A percentile compares a stretch with the other conserved stretches of the same genome.
Evolutionary conservation across 2,797 vertebrate species (phyloP).

Genomic region (Anabas testudineus): DNA sequence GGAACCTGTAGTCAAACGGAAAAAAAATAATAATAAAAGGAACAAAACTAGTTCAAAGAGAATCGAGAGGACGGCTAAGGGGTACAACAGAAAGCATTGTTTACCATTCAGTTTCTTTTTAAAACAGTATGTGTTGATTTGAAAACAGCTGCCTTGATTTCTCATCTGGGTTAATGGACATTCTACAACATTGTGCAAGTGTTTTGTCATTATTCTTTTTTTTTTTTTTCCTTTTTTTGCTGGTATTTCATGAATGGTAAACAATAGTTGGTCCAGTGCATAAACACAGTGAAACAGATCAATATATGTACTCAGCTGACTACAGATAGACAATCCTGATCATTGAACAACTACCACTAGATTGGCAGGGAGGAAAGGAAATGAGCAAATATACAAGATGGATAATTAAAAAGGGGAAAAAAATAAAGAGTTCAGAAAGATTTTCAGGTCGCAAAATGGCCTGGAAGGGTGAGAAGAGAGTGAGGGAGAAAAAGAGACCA

Average conservation of each 20-base stretch:
- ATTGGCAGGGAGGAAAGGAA: slow-evolving; percentile 65
- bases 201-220: slow-evolving; percentile 68
- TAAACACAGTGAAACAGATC: slow-evolving; percentile 88
- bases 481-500: slow-evolving; percentile 3
- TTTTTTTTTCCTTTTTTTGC: slow-evolving; percentile 82
- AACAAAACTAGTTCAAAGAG: slow-evolving; percentile 90
- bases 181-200: slow-evolving; percentile 95
- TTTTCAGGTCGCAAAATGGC: slow-evolving; percentile 4
- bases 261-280: slow-evolving; percentile 97
- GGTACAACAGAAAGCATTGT: slow-evolving; percentile 94
- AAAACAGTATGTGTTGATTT: slow-evolving; percentile 90
- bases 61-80: slow-evolving; percentile 92
- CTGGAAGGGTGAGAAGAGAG: slow-evolving; percentile 13
- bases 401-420: slow-evolving; percentile 24
- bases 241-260: slow-evolving; percentile 96
- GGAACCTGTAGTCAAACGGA: slow-evolving; percentile 93
- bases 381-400: slow-evolving; percentile 80
- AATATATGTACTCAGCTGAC: slow-evolving; percentile 85
- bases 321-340: slow-evolving; percentile 85
- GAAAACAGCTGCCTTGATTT: slow-evolving; percentile 95
- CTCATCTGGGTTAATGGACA: slow-evolving; percentile 86
- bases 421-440: slow-evolving; percentile 12
- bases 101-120: slow-evolving; percentile 91
- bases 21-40: slow-evolving; percentile 66
- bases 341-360: slow-evolving; percentile 83